phyloP scores from a whole-genome alignment of 2,888 invertebrate genomes.

The Pyrgus malvae region DNA sequence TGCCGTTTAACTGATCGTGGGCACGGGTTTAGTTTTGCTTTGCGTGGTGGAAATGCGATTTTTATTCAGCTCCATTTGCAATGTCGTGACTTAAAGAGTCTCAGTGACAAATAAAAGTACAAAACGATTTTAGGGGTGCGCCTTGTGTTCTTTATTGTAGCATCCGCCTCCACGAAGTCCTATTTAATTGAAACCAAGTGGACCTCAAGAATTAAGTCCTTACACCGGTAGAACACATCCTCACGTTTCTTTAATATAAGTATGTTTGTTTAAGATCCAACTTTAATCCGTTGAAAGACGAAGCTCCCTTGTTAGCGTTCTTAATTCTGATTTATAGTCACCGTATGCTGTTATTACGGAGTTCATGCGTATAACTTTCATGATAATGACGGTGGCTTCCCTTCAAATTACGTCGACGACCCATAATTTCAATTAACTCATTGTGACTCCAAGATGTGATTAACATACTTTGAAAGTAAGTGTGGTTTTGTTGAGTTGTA shows the following conservation, averaged over 20 bases:
- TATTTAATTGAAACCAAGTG: slow-evolving; percentile 53
- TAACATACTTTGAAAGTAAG: slow-evolving; percentile 31
- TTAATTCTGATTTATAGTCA: slow-evolving; percentile 77
- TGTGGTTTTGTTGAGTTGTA: slow-evolving; percentile 33
- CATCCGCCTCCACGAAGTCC: slow-evolving; percentile 6
- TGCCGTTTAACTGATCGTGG: slow-evolving; percentile 63
- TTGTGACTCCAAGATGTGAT: slow-evolving; percentile 43
- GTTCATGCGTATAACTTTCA: slow-evolving; percentile 57
- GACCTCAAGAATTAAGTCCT: slow-evolving; percentile 27
- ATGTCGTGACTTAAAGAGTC: slow-evolving; percentile 57
- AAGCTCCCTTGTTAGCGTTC: slow-evolving; percentile 60
- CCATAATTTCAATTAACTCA: slow-evolving; percentile 75
- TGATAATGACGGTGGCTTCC: slow-evolving; percentile 53
- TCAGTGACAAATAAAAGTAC: slow-evolving; percentile 47
- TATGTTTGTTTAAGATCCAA: slow-evolving; percentile 73
- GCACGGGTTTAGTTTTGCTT: slow-evolving; percentile 47
- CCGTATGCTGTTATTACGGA: slow-evolving; percentile 69
- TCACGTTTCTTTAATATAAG: slow-evolving; percentile 40
- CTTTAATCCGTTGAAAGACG: slow-evolving; percentile 69
- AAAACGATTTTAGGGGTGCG: slow-evolving; percentile 34
- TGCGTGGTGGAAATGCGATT: slow-evolving; percentile 54
- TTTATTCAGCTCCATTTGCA: slow-evolving; percentile 51
- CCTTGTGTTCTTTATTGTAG: slow-evolving; percentile 18
- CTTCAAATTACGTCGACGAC: slow-evolving; percentile 55
- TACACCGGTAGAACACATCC: slow-evolving; percentile 12